Evolutionary conservation across 2,888 invertebrate species (phyloP), one percentile per base, ranked within the genome.

Genomic region (Melanotus villosus): DNA sequence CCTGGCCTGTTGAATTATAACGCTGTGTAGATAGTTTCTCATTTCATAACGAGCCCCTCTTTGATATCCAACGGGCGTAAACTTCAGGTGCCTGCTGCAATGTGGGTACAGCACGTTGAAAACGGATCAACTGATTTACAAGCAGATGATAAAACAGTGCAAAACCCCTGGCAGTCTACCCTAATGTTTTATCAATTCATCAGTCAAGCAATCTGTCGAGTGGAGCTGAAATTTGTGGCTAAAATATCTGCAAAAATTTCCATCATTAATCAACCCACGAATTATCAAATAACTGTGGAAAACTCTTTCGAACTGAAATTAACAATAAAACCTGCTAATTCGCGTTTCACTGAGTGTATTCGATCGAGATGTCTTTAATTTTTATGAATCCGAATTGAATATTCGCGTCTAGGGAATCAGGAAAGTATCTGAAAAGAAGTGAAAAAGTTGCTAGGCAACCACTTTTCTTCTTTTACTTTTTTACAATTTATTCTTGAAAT

Each of bases 31-130:
- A 21, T 26, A 26, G n/a, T 36, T 21, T 2, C 21, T 14, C n/a
- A 18, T 4, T 16, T 9, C n/a, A 16, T 21, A 45, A 45, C 45
- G 21, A 45, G 7, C 19, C 10, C 10, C 45, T 45, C 45, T 45
- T 45, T 45, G 45, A 45, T 45, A 45, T 45, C 45, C 45, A 45
- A 9, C 45, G 16, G 21, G 45, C 45, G 45, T 45, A 10, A 45
- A 45, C 45, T 36, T 45, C 45, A 45, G 45, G 45, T 45, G 45
- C 21, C 21, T 45, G 21, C 9, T 45, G 45, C 21, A 45, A 45
- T 21, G 45, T 45, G 16, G 6, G 6, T 43, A 43, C 43, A 7
- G 9, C 19, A 36, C 36, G n/a, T n/a, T n/a, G 26, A 7, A 5
- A 21, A 45, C 21, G 21, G 21, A 21, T 21, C 19, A 10, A 19